Evolutionary conservation across 2,888 invertebrate species (phyloP).

Genomic region (Gisinianus flammeolus): DNA sequence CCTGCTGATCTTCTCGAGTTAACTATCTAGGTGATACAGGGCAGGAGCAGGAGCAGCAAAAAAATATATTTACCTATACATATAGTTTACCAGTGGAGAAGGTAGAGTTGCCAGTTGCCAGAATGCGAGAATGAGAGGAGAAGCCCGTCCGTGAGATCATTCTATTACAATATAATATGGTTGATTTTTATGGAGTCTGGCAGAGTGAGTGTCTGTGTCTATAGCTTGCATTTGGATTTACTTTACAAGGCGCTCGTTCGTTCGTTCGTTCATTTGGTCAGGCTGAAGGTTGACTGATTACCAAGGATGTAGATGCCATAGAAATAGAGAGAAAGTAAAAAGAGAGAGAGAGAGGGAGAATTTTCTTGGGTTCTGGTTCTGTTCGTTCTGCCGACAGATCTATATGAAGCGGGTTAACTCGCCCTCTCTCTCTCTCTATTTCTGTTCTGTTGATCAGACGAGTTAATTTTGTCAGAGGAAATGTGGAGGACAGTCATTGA

Average conservation of each 20-base stretch:
- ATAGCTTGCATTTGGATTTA: not conserved
- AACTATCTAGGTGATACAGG: conserved; percentile 25
- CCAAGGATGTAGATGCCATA: not conserved
- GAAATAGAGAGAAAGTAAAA: not conserved
- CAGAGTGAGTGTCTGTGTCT: not conserved
- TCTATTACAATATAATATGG: not conserved
- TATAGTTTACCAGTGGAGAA: not conserved
- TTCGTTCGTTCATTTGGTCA: conserved; percentile 14
- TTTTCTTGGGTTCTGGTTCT: conserved; percentile 6
- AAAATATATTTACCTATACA: conserved; percentile 1
- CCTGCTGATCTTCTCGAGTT: conserved; percentile 22
- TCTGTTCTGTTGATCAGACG: conserved; percentile 31
- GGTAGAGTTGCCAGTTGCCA: too few relatives aligned
- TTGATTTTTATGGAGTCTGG: conserved; percentile 7
- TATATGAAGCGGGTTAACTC: conserved; percentile 1
- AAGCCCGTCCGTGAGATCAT: not conserved
- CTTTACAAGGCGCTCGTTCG: too few relatives aligned
- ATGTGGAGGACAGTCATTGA: conserved; percentile 39
- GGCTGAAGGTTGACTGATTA: conserved; percentile 38
- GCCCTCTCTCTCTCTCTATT: not conserved
- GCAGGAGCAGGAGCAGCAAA: not conserved
- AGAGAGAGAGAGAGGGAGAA: not conserved
- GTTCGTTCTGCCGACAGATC: conserved; percentile 20
- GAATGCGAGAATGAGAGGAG: too few relatives aligned
- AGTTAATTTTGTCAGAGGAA: conserved; percentile 33